Evolutionary conservation across 2,113 vertebrate genomes (phyloP).

Genomic region (Thunnus maccoyii): DNA sequence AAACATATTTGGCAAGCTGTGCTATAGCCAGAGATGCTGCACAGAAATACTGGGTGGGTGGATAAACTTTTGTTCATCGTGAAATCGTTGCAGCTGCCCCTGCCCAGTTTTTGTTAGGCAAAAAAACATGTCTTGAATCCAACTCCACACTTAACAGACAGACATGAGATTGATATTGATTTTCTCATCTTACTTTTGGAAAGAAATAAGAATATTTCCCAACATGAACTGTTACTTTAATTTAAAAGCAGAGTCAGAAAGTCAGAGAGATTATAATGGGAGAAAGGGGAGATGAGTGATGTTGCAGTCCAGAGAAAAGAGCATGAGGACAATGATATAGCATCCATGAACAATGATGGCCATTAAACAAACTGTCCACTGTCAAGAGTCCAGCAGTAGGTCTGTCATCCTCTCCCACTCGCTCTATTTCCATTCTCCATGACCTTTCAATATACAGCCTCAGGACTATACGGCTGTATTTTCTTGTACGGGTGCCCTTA

Average conservation of each 20-base stretch:
- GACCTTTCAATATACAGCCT: not conserved
- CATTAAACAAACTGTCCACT: constrained; percentile 52
- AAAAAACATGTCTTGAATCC: too few species aligned
- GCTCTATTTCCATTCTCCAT: not conserved
- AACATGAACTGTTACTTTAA: not conserved
- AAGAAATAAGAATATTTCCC: not conserved
- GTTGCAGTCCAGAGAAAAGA: not conserved
- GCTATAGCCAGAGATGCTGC: too few species aligned
- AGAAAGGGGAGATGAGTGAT: not conserved
- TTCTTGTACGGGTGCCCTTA: constrained; percentile 38
- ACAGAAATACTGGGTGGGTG: too few species aligned
- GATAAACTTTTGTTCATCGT: too few species aligned
- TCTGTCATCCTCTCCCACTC: not conserved
- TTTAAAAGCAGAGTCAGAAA: not conserved
- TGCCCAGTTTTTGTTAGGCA: too few species aligned
- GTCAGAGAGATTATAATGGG: not conserved
- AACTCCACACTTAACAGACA: too few species aligned
- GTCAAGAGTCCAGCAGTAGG: constrained; percentile 7
- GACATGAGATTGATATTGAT: too few species aligned
- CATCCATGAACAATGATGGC: constrained; percentile 41
- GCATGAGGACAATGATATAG: constrained; percentile 50
- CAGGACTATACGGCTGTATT: constrained; percentile 7
- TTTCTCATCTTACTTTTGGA: not conserved
- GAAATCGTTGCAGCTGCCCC: too few species aligned
- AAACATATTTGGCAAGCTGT: too few species aligned